Evolutionary conservation across 2,797 vertebrate species (phyloP).

Genomic region (Enteromius thamalakanensis): DNA sequence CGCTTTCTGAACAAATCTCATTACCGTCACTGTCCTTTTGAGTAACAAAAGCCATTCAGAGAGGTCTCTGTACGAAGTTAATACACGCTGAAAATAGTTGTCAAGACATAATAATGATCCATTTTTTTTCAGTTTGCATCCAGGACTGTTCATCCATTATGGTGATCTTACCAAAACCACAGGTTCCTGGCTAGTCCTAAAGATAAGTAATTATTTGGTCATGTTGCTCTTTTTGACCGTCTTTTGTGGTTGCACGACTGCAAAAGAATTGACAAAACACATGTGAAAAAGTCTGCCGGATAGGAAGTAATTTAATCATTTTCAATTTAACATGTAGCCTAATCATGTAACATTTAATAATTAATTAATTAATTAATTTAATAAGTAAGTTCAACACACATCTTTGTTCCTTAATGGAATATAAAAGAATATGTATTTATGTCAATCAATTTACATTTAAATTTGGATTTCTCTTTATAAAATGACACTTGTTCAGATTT

Average conservation of each 20-base stretch:
- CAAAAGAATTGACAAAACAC: not conserved
- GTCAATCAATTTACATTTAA: not conserved
- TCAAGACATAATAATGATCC: not conserved
- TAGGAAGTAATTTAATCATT: not conserved
- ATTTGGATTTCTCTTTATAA: not conserved
- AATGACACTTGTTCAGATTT: not conserved
- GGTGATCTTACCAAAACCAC: not conserved
- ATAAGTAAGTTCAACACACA: not conserved
- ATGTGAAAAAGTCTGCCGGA: not conserved
- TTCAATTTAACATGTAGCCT: too few relatives aligned
- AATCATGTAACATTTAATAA: too few relatives aligned
- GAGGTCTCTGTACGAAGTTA: not conserved
- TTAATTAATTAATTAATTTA: too few relatives aligned
- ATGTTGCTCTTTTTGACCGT: slow-evolving; percentile 12
- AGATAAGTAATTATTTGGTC: slow-evolving; percentile 16
- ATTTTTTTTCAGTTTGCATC: not conserved
- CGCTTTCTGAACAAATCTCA: slow-evolving; percentile 22
- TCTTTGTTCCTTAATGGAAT: not conserved
- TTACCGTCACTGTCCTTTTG: slow-evolving; percentile 13
- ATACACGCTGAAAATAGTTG: slow-evolving; percentile 20
- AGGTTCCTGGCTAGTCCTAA: not conserved
- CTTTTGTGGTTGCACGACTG: slow-evolving; percentile 7
- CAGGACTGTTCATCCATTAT: not conserved
- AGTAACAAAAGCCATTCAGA: slow-evolving; percentile 5
- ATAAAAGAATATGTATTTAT: not conserved